Evolutionary conservation across 2,797 vertebrate species (phyloP), one percentile per base, ranked within the genome.

Genomic region (Tadarida brasiliensis): DNA sequence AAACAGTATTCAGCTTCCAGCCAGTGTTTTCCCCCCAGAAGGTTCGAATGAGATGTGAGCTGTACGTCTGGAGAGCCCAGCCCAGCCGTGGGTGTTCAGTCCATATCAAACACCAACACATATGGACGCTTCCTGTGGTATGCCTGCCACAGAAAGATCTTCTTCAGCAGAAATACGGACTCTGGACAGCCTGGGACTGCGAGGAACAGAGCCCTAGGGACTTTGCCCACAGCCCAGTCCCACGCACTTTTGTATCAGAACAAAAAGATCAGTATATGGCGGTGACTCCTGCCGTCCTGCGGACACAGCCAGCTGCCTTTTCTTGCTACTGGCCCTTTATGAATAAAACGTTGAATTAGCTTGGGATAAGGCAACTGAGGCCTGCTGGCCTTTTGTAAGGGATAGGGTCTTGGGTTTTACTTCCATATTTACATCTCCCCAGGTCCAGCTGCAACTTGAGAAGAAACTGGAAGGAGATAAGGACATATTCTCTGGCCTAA

Each of bases 341-440:
- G 96, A 96, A 93, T 63, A 93, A 96, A 68, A 39, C 51, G 84
- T 78, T 76, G 91, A 95, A 80, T 78, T 67, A 54, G 95, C 33
- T 71, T 54, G 87, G 12, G 96, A 96, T 95, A 96, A 94, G 65
- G 91, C 87, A 67, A 85, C 67, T 57, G 86, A 82, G 84, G 95
- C 94, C 88, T 49, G 68, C 89, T 94, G 68, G 94, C 81, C 54
- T 94, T 95, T 89, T 73, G 77, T 78, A 91, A 97, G 77, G 83
- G 87, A 54, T 90, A 84, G 59, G 59, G 87, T 51, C 84, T 61
- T 86, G 95, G 94, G 96, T 93, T 97, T 97, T 95, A 76, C 95
- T 97, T 97, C 94, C 91, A 94, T 94, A 90, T 92, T 97, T 94
- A 94, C 94, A 91, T 96, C 96, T 96, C 94, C 73, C 74, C 90